Percentiles rank a stretch among this genome's conserved stretches.
phyloP scores from a whole-genome alignment of 2,797 vertebrate species.

The Phrynocephalus guinanensis region DNA sequence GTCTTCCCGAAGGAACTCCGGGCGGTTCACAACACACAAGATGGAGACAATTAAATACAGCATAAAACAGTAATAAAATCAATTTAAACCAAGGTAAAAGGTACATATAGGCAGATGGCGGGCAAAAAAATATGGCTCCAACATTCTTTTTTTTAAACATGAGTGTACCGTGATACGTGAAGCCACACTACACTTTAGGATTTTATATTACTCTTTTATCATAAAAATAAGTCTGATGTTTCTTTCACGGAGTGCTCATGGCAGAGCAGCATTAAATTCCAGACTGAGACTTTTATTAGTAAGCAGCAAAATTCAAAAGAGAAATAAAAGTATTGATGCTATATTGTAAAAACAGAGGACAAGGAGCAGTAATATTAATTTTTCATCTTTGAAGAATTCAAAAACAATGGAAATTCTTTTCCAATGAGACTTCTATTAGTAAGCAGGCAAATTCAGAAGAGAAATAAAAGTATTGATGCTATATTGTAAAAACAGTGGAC shows the following conservation, averaged over 20 bases:
- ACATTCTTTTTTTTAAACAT: background rate
- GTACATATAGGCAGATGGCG: no score
- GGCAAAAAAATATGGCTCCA: background rate
- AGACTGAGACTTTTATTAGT: background rate
- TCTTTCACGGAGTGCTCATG: background rate
- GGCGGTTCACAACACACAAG: no score
- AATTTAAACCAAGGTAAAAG: no score
- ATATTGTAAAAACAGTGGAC: background rate
- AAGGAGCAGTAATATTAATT: background rate
- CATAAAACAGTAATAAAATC: no score
- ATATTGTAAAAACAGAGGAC: background rate
- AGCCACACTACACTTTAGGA: background rate
- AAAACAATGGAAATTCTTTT: background rate
- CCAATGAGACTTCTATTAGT: background rate
- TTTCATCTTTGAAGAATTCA: background rate
- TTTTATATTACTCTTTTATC: background rate
- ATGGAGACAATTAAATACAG: no score
- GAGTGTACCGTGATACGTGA: no score
- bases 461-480: background rate
- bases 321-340: background rate
- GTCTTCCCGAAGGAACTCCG: no score
- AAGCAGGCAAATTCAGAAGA: background rate
- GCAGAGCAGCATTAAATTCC: background rate
- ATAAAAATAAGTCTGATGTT: background rate
- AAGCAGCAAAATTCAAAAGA: background rate